A percentile compares a stretch with the other conserved stretches of the same genome.
Evolutionary conservation across 2,113 vertebrate genomes (phyloP).

Genomic region (Semicossyphus pulcher): DNA sequence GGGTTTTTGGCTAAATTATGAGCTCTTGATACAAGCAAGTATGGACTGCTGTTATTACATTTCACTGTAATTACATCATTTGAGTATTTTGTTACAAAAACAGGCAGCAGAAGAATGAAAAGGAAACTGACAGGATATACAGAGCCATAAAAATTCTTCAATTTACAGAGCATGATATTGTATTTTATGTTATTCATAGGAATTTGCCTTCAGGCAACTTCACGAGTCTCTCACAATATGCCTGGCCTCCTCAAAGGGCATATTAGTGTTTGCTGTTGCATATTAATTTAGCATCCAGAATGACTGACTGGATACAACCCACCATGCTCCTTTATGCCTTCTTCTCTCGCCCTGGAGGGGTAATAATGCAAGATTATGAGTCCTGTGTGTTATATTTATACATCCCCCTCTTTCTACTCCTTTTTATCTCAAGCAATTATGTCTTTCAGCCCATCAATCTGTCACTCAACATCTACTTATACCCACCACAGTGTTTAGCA

Average conservation of each 20-base stretch:
- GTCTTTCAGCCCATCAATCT: conserved; percentile 71
- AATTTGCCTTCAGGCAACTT: conserved; percentile 58
- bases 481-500: conserved; percentile 25
- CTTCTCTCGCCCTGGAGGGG: conserved; percentile 59
- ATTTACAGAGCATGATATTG: conserved; percentile 52
- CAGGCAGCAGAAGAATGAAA: conserved; percentile 6
- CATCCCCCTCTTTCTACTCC: conserved; percentile 41
- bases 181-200: conserved; percentile 67
- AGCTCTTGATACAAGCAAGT: neutral
- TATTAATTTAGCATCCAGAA: conserved; percentile 78
- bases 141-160: conserved; percentile 22
- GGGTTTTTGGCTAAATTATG: neutral
- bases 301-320: conserved; percentile 69
- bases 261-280: conserved; percentile 80
- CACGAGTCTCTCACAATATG: conserved; percentile 57
- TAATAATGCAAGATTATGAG: conserved; percentile 72
- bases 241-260: conserved; percentile 74
- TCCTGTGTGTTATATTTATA: conserved; percentile 70
- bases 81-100: conserved; percentile 13
- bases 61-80: conserved; percentile 4
- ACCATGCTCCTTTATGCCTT: conserved; percentile 62
- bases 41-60: neutral
- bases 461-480: conserved; percentile 67
- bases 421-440: conserved; percentile 72
- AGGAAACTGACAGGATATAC: conserved; percentile 25